Evolutionary conservation across 92 coral and sea anemone genomes (phyloP).

Genomic region (Phymanthus crucifer): DNA sequence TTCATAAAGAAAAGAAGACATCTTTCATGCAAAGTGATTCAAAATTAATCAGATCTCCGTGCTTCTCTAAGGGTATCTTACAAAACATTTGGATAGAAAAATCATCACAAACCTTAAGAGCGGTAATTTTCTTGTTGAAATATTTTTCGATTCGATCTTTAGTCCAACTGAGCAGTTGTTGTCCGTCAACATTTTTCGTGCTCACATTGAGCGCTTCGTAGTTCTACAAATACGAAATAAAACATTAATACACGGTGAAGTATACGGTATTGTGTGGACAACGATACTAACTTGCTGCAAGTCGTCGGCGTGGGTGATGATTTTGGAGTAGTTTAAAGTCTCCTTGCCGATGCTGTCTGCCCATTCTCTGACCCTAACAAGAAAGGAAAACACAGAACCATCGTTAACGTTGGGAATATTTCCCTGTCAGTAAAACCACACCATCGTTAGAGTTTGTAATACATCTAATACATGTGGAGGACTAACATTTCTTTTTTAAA

Average conservation of each 20-base stretch:
- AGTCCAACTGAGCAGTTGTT: constrained; percentile 52
- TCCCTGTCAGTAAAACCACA: constrained; percentile 4
- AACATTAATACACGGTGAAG: constrained; percentile 16
- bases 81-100: not conserved
- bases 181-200: constrained; percentile 34
- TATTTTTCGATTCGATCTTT: constrained; percentile 59
- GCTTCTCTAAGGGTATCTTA: not conserved
- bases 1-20: constrained; percentile 11
- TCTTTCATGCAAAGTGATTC: constrained; percentile 5
- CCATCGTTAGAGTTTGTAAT: not conserved
- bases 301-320: constrained; percentile 41
- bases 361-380: constrained; percentile 69
- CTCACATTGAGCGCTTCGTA: constrained; percentile 55
- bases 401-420: not conserved
- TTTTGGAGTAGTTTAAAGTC: constrained; percentile 34
- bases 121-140: constrained; percentile 60
- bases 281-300: constrained; percentile 48
- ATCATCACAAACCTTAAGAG: constrained; percentile 62
- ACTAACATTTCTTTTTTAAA: constrained; percentile 34
- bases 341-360: constrained; percentile 61
- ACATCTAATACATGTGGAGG: not conserved
- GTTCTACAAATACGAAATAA: constrained; percentile 50
- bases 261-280: not conserved
- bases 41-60: constrained; percentile 9
- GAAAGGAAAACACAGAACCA: constrained; percentile 8